Base-by-base conservation (phyloP, 2,888 invertebrate genomes). In the Coleophora deauratella region DNA sequence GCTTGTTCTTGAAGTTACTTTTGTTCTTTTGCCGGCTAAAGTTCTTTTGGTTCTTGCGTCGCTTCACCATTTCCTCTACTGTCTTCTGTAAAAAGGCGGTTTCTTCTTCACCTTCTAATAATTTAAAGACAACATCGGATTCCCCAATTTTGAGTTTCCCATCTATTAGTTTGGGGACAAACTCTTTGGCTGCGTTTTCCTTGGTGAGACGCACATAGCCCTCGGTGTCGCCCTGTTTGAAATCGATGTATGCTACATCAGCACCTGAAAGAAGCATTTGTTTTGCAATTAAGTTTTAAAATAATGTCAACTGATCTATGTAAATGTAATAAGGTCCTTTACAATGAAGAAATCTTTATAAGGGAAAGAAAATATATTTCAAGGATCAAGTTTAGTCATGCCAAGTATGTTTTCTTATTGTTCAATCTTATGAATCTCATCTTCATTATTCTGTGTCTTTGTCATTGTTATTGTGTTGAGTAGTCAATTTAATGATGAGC, bases 161-260 rank as follows among this genome's bases (percentile, higher is more conserved):
- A 41, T 91, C 89, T 1, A 88, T 80, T 37, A 92, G 71, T 63
- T 91, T 91, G 35, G 89, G 89, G 12, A 88, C 59, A 40, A 93
- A 68, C 40, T 88, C 87, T 47, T 89, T 88, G 0, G 93, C 95
- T 7, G 88, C 73, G 62, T 93, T 89, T 59, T 92, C 92, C 45
- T 89, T 90, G 2, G 88, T 72, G 39, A 95, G 86, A 33, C 95
- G 88, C 12, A 94, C 84, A 75, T 91, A 91, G 1, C 93, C 96
- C 54, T 91, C 88, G 3, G 87, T 75, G 50, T 94, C 91, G 0
- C 94, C 95, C 39, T 89, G 89, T 52, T 88, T 90, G 66, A 90
- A 95, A 62, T 94, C 93, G 47, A 96, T 88, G 65, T 88, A 96
- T 0, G 92, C 91, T 36, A 93, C 81, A 31, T 91, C 88, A 1